Base-by-base conservation (phyloP, 2,113 vertebrate genomes). In the Tetrax tetrax region DNA sequence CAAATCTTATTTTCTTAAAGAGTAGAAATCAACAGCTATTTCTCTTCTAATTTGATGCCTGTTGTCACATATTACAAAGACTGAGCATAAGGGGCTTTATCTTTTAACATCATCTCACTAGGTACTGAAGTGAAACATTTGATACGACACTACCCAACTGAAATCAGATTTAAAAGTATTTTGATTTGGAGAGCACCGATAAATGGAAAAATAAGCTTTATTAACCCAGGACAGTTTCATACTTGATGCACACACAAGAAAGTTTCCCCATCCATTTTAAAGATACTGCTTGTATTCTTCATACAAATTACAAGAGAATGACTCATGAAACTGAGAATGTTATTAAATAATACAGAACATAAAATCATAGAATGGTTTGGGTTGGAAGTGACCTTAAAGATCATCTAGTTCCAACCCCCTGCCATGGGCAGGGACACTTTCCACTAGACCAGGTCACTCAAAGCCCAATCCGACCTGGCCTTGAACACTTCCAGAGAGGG, bases 1-100 rank as follows among this genome's bases (percentile, higher is more conserved):
- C 89, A 96, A 96, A 95, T 93, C 81, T 96, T 97, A 96, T 97
- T 97, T 97, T 97, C 93, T 93, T 96, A 92, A 96, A 93, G 87
- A 96, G 75, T 88, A 96, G 95, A 94, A 98, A 97, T 92, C 74
- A 41, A 93, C 71, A 90, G 94, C 59, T 41, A 81, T 93, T 97
- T 83, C 78, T 91, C 57, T 87, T 97, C 87, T 97, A 97, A 97
- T 97, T 94, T 97, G 90, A 93, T 85, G 35, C n/a, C n/a, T 94
- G 90, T 72, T 64, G 25, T 97, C 95, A 97, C 82, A 80, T 95
- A 96, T 95, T 92, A 96, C 85, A 96, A 97, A 97, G 94, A 74
- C 74, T 35, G 89, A 97, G 93, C 68, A 64, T 93, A 92, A 95
- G 93, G 27, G 45, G 6, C 5, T 59, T 60, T 41, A 89, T 93